phyloP scores from a whole-genome alignment of 2,113 vertebrate genomes.

The Sinosuthora webbiana region DNA sequence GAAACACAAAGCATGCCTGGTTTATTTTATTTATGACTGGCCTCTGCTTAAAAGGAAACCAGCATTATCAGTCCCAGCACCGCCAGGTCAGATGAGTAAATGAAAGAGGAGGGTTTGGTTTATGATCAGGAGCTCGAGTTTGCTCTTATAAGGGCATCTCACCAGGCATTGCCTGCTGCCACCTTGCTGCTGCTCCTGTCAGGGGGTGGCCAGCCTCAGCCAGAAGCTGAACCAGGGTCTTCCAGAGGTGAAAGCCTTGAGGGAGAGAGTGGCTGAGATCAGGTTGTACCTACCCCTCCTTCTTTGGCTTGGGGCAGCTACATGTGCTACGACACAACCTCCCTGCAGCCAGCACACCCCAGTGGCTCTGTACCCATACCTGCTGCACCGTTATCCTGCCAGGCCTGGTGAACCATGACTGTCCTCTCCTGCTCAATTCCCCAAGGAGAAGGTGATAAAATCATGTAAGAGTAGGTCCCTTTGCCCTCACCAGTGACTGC shows the following conservation, averaged over 20 bases:
- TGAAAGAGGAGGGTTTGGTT: slow-evolving; percentile 16
- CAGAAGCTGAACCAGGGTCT: background rate
- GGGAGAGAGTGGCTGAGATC: background rate
- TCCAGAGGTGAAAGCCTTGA: background rate
- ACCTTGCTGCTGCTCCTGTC: background rate
- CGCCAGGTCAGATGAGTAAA: background rate
- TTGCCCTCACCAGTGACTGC: background rate
- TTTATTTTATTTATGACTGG: slow-evolving; percentile 62
- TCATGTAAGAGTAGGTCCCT: background rate
- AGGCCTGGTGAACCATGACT: background rate
- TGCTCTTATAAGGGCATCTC: slow-evolving; percentile 56
- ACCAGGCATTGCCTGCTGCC: background rate
- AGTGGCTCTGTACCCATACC: fast-evolving
- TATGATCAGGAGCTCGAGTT: background rate
- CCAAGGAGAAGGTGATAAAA: background rate
- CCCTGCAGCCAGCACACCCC: background rate
- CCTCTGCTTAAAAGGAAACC: slow-evolving; percentile 42
- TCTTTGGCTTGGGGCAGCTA: background rate
- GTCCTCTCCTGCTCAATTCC: background rate
- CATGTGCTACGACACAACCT: background rate
- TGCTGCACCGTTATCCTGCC: background rate
- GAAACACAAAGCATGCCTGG: slow-evolving; percentile 31
- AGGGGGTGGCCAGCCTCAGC: background rate
- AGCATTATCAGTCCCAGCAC: slow-evolving; percentile 26
- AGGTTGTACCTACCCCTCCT: background rate